Evolutionary conservation across 1,140 invertebrate species (phyloP).

Genomic region (Samia ricini): DNA sequence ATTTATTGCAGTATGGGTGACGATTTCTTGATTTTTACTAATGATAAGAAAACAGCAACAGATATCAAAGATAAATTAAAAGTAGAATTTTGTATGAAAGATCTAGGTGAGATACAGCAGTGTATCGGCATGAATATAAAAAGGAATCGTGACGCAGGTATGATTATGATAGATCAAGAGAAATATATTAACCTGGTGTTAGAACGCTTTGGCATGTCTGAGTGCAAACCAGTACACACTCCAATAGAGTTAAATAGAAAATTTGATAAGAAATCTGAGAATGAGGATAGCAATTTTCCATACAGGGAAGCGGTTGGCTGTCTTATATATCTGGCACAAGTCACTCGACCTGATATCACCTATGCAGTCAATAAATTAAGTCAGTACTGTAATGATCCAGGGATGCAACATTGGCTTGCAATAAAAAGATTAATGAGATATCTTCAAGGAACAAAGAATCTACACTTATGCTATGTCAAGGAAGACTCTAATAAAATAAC

Average conservation of each 20-base stretch:
- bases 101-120: conserved; percentile 2
- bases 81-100: conserved; percentile 12
- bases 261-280: neutral
- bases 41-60: neutral
- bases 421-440: conserved; percentile 32
- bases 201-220: conserved; percentile 3
- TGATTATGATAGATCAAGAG: conserved; percentile 18
- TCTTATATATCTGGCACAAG: conserved; percentile 23
- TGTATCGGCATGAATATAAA: conserved; percentile 6
- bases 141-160: conserved; percentile 1
- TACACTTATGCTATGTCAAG: conserved; percentile 41
- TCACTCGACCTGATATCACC: conserved; percentile 16
- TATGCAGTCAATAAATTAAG: conserved; percentile 18
- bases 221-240: conserved; percentile 17
- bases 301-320: conserved; percentile 21
- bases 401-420: conserved; percentile 19
- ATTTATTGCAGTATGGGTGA: conserved; percentile 16
- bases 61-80: conserved; percentile 9
- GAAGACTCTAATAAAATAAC: conserved; percentile 22
- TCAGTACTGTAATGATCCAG: conserved; percentile 14
- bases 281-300: conserved; percentile 2
- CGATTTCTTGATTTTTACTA: conserved; percentile 10
- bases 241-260: conserved; percentile 12
- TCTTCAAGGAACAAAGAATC: conserved; percentile 32
- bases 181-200: conserved; percentile 20